phyloP scores from a whole-genome alignment of 2,797 vertebrate species.

The Gallinago stenura region DNA sequence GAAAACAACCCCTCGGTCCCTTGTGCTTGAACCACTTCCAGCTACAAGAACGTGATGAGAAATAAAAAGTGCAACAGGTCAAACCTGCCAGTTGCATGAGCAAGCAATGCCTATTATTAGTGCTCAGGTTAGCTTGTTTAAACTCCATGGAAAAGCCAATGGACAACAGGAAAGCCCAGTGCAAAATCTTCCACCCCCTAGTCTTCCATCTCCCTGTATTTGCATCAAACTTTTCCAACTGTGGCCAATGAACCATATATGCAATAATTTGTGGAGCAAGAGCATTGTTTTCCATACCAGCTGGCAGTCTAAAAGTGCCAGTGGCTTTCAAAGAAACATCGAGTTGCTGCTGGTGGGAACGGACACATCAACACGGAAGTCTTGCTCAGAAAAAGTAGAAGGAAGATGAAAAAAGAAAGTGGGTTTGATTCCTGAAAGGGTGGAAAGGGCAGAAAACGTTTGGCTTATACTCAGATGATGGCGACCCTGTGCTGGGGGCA shows the following conservation, averaged over 20 bases:
- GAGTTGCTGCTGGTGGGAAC: not conserved
- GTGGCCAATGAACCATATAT: not conserved
- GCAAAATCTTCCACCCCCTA: not conserved
- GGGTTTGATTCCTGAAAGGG: accelerated
- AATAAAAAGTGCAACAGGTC: not conserved
- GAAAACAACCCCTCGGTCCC: not conserved
- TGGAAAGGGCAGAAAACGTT: not conserved
- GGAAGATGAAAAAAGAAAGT: not conserved
- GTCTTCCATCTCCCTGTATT: not conserved
- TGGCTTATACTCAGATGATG: not conserved
- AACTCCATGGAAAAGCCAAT: not conserved
- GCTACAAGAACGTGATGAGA: not conserved
- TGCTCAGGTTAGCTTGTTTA: not conserved
- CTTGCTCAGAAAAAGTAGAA: not conserved
- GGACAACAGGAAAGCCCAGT: not conserved
- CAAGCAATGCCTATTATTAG: not conserved
- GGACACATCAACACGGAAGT: not conserved
- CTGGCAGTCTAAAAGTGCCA: not conserved
- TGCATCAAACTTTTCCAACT: not conserved
- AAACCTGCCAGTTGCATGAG: not conserved
- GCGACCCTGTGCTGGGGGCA: not conserved
- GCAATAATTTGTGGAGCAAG: not conserved
- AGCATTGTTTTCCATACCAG: not conserved
- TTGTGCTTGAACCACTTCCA: not conserved
- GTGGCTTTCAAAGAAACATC: not conserved